phyloP scores from a whole-genome alignment of 2,797 vertebrate genomes.

The Cirrhinus molitorella region DNA sequence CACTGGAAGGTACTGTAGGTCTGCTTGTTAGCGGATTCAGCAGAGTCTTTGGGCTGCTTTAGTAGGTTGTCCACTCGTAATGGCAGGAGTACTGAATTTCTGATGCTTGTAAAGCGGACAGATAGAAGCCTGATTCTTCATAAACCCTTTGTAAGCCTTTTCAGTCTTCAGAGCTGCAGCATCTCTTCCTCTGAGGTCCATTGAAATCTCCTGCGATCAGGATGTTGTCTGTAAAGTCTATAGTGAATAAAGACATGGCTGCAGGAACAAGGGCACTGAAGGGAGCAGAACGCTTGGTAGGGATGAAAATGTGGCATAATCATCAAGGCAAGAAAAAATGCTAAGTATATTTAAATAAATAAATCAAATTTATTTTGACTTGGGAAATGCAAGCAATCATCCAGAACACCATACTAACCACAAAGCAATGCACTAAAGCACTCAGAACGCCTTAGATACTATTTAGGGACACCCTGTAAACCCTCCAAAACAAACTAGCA shows the following conservation, averaged over 20 bases:
- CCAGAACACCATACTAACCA: not conserved
- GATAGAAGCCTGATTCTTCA: slow-evolving; percentile 21
- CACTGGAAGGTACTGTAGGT: not conserved
- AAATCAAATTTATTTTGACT: not conserved
- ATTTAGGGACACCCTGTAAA: not conserved
- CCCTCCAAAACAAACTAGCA: not conserved
- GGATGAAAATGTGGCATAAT: not conserved
- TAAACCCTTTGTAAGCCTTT: slow-evolving; percentile 11
- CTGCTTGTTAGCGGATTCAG: slow-evolving; percentile 13
- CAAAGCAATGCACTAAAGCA: not conserved
- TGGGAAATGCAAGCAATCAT: not conserved
- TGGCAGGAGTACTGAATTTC: not conserved
- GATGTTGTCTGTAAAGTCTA: not conserved
- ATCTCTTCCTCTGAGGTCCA: not conserved
- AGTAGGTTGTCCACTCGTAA: not conserved
- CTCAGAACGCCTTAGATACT: not conserved
- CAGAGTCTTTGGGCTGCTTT: slow-evolving; percentile 10
- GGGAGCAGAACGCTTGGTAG: not conserved
- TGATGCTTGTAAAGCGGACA: slow-evolving; percentile 17
- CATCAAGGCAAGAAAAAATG: not conserved
- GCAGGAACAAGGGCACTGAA: not conserved
- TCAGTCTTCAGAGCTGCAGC: slow-evolving; percentile 10
- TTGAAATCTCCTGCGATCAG: not conserved
- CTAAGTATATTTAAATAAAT: not conserved
- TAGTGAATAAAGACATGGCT: not conserved